Evolutionary conservation across 2,797 vertebrate species (phyloP).

Genomic region (Xiphophorus birchmanni): DNA sequence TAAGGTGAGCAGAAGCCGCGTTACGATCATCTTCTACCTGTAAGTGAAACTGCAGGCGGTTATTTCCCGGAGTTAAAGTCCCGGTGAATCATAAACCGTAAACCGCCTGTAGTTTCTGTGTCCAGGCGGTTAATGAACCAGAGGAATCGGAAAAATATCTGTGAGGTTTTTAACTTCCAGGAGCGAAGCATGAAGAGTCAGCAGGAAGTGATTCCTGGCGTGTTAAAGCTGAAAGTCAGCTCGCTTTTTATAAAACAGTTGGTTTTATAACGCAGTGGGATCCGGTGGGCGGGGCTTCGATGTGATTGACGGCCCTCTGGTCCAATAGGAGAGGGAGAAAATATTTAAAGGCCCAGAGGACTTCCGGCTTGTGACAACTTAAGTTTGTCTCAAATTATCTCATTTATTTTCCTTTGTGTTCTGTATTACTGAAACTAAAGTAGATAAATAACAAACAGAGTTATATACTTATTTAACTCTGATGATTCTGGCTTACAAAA

Average conservation of each 20-base stretch:
- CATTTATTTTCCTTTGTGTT: neutral
- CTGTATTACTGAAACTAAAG: neutral
- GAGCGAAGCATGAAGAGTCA: neutral
- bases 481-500: neutral
- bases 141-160: neutral
- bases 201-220: neutral
- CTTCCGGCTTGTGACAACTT: neutral
- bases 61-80: accelerated
- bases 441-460: neutral
- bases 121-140: neutral
- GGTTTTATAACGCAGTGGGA: neutral
- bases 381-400: neutral
- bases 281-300: neutral
- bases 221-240: neutral
- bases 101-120: neutral
- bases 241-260: neutral
- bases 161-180: neutral
- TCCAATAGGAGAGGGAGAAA: slow-evolving; percentile 1
- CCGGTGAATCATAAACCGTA: accelerated
- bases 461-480: neutral
- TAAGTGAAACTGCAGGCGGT: accelerated
- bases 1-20: neutral
- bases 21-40: accelerated
- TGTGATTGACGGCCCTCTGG: slow-evolving; percentile 26
- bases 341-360: neutral